Evolutionary conservation across 2,113 vertebrate species (phyloP).

Genomic region (Oenanthe oenanthe): DNA sequence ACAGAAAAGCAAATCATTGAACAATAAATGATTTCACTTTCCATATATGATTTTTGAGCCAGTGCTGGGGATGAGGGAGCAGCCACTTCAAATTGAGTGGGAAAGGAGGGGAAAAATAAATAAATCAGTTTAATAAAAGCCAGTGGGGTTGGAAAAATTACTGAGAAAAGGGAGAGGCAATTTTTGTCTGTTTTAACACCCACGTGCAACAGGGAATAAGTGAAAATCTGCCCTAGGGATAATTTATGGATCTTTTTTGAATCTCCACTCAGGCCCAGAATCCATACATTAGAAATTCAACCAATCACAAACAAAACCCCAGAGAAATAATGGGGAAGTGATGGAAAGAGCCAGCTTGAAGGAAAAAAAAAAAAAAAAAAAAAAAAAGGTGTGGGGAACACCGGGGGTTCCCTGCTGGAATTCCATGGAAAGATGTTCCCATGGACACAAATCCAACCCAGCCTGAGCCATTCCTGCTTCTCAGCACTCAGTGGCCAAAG

Average conservation of each 20-base stretch:
- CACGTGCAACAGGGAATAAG: neutral
- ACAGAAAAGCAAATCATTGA: neutral
- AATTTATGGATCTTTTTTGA: neutral
- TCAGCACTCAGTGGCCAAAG: neutral
- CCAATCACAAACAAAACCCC: neutral
- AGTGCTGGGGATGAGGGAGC: neutral
- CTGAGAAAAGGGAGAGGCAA: slow-evolving; percentile 19
- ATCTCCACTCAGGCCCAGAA: neutral
- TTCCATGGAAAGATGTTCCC: neutral
- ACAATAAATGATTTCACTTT: neutral
- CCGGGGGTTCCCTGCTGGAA: neutral
- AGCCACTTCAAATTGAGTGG: neutral
- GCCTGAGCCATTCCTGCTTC: neutral
- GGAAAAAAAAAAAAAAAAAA: neutral
- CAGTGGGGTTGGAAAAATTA: slow-evolving; percentile 21
- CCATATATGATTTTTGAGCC: neutral
- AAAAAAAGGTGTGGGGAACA: neutral
- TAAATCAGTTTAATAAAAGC: neutral
- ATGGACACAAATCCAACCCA: neutral
- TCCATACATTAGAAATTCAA: neutral
- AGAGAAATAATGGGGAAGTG: neutral
- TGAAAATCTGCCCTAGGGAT: neutral
- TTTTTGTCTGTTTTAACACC: neutral
- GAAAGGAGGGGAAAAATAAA: slow-evolving; percentile 27
- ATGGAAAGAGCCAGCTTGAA: neutral